Percentiles rank a stretch among this genome's conserved stretches.
Conservation (phyloP, 2,113 vertebrate species). For the Pollimyrus isidori region DNA sequence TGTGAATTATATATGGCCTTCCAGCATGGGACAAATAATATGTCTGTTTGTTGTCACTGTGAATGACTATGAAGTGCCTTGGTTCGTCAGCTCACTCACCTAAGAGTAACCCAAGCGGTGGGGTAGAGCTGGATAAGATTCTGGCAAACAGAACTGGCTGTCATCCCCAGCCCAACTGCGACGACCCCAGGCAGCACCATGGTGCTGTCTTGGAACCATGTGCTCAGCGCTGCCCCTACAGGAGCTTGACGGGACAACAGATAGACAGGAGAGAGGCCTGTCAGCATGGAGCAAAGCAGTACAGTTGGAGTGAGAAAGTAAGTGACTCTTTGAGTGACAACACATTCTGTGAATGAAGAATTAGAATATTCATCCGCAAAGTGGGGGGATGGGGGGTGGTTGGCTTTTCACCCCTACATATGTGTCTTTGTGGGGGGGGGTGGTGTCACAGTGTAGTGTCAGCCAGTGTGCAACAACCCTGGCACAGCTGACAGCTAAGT, state of each 20-base stretch:
- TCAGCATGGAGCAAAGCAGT: neutral
- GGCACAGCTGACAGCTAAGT: neutral
- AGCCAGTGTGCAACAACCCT: neutral
- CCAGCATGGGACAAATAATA: neutral
- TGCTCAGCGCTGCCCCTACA: constrained; percentile 41
- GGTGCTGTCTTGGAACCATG: constrained; percentile 37
- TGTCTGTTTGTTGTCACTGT: neutral
- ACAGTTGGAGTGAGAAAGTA: neutral
- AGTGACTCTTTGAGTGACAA: neutral
- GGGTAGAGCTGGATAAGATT: constrained; percentile 49
- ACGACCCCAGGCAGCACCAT: constrained; percentile 49
- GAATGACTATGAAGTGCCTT: neutral
- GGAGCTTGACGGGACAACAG: constrained; percentile 42
- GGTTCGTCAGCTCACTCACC: constrained; percentile 30
- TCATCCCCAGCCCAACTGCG: constrained; percentile 41
- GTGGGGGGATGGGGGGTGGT: neutral
- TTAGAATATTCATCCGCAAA: neutral
- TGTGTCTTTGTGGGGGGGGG: neutral
- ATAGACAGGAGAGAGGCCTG: constrained; percentile 13
- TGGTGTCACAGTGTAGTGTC: neutral
- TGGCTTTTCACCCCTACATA: neutral
- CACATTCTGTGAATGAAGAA: neutral
- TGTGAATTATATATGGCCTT: neutral
- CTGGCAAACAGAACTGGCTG: constrained; percentile 36
- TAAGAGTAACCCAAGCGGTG: constrained; percentile 45